Conservation (phyloP, 2,797 vertebrate species). For the Allobates femoralis region DNA sequence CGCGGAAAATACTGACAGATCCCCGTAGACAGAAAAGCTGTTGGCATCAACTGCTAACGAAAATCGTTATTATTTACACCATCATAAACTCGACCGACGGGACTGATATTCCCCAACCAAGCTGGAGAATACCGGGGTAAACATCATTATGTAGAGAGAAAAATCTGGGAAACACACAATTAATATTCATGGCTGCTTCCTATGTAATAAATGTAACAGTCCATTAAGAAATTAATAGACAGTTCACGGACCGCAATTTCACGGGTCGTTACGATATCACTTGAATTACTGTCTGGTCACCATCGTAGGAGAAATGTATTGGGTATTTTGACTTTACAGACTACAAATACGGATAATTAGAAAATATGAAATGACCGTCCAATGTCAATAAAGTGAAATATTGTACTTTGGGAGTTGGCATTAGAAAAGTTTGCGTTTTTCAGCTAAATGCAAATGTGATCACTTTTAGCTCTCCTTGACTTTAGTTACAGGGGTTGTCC, state of each 20-base stretch:
- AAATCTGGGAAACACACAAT: slow-evolving; percentile 7
- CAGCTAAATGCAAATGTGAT: too few relatives aligned
- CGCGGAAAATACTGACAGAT: background rate
- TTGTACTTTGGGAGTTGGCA: background rate
- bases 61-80: slow-evolving; percentile 10
- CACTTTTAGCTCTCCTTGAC: too few relatives aligned
- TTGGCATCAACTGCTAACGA: background rate
- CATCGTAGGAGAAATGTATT: background rate
- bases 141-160: background rate
- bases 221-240: slow-evolving; percentile 36
- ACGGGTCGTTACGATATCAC: slow-evolving; percentile 24
- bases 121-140: background rate
- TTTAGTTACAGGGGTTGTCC: too few relatives aligned
- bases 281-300: slow-evolving; percentile 14
- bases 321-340: slow-evolving; percentile 8
- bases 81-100: background rate
- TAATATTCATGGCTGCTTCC: slow-evolving; percentile 19
- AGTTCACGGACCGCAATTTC: slow-evolving; percentile 16
- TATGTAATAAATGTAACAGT: slow-evolving; percentile 17
- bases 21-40: background rate
- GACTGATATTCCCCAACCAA: background rate
- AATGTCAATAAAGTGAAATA: background rate
- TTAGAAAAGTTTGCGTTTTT: background rate
- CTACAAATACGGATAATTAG: slow-evolving; percentile 1
- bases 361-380: background rate